A percentile compares a stretch with the other conserved stretches of the same genome.
phyloP scores from a whole-genome alignment of 2,797 vertebrate genomes.

The Sebastiscus tertius region DNA sequence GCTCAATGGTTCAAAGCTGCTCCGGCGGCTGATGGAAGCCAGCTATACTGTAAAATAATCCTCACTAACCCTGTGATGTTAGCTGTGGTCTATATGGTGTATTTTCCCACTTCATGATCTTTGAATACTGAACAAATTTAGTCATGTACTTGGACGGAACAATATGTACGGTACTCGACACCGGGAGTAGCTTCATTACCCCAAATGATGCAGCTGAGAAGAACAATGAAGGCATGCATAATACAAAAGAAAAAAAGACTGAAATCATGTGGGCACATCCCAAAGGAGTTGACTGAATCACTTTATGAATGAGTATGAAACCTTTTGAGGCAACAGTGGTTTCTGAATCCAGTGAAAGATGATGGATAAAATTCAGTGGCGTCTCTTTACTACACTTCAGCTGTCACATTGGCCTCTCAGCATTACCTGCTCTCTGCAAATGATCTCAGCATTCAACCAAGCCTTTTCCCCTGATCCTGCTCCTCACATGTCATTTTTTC shows the following conservation, averaged over 20 bases:
- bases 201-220: neutral
- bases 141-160: neutral
- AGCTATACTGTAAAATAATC: neutral
- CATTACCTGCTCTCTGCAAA: neutral
- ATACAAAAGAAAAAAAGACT: slow-evolving; percentile 1
- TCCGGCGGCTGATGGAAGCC: neutral
- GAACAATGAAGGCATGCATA: neutral
- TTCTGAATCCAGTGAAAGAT: neutral
- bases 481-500: neutral
- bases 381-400: neutral
- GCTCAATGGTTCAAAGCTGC: neutral
- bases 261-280: neutral
- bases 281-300: slow-evolving; percentile 2
- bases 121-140: neutral
- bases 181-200: neutral
- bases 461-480: neutral
- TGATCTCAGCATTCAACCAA: neutral
- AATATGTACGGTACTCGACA: neutral
- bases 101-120: neutral
- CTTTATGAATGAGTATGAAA: neutral
- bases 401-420: neutral
- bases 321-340: neutral
- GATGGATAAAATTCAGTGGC: neutral
- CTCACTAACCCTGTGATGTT: neutral
- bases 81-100: neutral